Evolutionary conservation across 2,113 vertebrate species (phyloP).

Genomic region (Brachyhypopomus gauderio): DNA sequence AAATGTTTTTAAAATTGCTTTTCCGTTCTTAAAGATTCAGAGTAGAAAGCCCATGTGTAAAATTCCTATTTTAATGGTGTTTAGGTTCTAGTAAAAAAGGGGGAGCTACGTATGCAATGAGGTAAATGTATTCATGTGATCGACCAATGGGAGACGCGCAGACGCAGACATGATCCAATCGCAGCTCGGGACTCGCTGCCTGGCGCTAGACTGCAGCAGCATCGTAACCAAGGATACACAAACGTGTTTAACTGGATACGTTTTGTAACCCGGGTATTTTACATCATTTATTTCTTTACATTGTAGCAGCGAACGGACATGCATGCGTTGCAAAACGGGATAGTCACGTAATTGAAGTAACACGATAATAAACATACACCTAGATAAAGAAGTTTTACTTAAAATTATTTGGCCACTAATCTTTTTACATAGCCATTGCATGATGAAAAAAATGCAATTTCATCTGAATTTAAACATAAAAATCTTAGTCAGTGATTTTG

Average conservation of each 20-base stretch:
- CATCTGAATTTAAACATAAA: too few relatives aligned
- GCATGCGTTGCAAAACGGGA: not conserved
- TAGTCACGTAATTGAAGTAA: not conserved
- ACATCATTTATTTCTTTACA: not conserved
- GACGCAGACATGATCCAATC: conserved; percentile 63
- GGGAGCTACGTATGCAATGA: conserved; percentile 63
- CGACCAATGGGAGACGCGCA: conserved; percentile 63
- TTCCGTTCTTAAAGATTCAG: conserved; percentile 44
- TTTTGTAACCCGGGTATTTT: conserved; percentile 49
- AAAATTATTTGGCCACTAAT: too few relatives aligned
- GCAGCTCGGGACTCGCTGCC: conserved; percentile 49
- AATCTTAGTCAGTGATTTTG: too few relatives aligned
- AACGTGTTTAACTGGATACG: conserved; percentile 34
- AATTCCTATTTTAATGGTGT: conserved; percentile 62
- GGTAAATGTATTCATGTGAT: conserved; percentile 55
- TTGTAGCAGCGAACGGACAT: not conserved
- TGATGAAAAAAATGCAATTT: too few relatives aligned
- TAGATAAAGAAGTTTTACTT: too few relatives aligned
- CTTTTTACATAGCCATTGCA: too few relatives aligned
- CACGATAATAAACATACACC: not conserved
- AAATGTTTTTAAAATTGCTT: conserved; percentile 14
- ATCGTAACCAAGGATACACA: conserved; percentile 68
- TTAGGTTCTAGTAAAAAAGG: conserved; percentile 57
- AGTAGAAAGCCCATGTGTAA: conserved; percentile 49
- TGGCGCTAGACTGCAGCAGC: conserved; percentile 56